Evolutionary conservation across 1,140 invertebrate species (phyloP), one percentile per base, ranked within the genome.

Genomic region (Cepaea nemoralis): DNA sequence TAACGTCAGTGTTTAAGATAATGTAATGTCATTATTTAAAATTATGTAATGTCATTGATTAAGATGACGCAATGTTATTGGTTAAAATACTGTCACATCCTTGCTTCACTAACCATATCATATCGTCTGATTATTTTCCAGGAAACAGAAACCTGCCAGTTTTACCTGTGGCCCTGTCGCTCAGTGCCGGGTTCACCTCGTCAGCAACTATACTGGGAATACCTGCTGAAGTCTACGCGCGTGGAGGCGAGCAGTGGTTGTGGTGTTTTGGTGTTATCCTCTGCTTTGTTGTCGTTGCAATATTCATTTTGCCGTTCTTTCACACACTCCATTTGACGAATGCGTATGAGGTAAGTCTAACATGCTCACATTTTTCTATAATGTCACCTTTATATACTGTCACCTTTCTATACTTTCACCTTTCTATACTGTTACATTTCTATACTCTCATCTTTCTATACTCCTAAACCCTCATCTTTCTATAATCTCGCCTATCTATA

Each of bases 161-260:
- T 33, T 8, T 87, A 1, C 88, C 88, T 0, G 88, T 88, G 59
- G 83, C 89, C 0, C 70, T 90, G 73, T 89, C 88, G 27, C 77
- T 89, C 75, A 78, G 90, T 59, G 86, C 90, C 91, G 97, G 96
- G 42, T 98, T 98, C 87, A 97, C 98, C 96, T 98, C 96, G 0
- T 96, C 97, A 16, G 94, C 98, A 22, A 97, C 96, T 0, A 90
- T 98, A 5, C 91, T 98, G 33, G 97, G 97, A 6, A 86, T 84
- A 10, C 85, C 88, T 39, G 79, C 83, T 8, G 89, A 90, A 82
- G 85, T 89, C 74, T 90, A 90, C 77, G 77, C 39, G 8, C 40
- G 67, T 10, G 87, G 82, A 45, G 87, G 86, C 16, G 83, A 84
- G 8, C 84, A 86, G 84, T 89, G 87, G 55, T 70, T 83, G 31